Evolutionary conservation across 2,888 invertebrate genomes (phyloP), one percentile per base, ranked within the genome.

Genomic region (Clitarchus hookeri): DNA sequence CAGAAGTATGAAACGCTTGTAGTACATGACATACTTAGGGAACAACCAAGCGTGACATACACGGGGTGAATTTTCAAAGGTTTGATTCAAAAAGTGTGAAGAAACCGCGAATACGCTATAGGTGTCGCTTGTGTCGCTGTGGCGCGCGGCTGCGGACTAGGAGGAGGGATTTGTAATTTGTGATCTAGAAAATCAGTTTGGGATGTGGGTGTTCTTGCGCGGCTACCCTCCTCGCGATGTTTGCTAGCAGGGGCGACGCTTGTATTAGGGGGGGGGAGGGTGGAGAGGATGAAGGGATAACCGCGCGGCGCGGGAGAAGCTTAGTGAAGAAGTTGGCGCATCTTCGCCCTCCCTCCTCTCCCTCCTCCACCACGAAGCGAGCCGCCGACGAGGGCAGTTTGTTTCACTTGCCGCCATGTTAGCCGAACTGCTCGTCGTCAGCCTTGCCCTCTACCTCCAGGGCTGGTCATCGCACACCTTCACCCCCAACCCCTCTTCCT

Each of bases 111-210:
- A n/a, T n/a, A n/a, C n/a, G 48, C 48, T 16, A 13, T 2, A 48
- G 48, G 65, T 23, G 65, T 65, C 65, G 65, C 65, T 65, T 65
- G 65, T n/a, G 65, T 23, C 19, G 65, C n/a, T 65, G 23, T 65
- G 23, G 65, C 65, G 8, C 65, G 65, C 2, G 65, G 65, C 12
- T 1, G 6, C 19, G 0, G 0, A 19, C 65, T 19, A 1, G 6
- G 27, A 86, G 86, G 48, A 83, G 87, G 88, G 87, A 86, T 88
- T 88, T 87, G 88, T 85, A 88, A 88, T 87, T 88, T 88, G 87
- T 87, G 88, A 88, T 84, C 88, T 86, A 86, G 88, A 88, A 88
- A 88, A 88, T 88, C 88, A 88, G 86, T 88, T 88, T 88, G 88
- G 86, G 86, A 83, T 86, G 77, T 78, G 77, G 77, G 23, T 19